Conservation (phyloP, 2,888 invertebrate genomes). For the Megamerina dolium region DNA sequence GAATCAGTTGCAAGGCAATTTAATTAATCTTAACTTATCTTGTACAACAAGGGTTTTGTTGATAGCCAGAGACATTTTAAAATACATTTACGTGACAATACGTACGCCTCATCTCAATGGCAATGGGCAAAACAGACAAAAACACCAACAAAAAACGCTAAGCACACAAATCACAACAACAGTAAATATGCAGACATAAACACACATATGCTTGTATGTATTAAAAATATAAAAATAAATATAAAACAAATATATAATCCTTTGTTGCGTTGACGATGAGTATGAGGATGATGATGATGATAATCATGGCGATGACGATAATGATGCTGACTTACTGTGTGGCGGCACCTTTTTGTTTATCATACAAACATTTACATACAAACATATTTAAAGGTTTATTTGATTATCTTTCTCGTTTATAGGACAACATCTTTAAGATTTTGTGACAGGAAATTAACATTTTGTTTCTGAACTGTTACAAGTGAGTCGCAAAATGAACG, state of each 20-base stretch:
- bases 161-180: not conserved
- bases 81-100: constrained; percentile 12
- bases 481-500: no score
- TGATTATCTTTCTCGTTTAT: constrained; percentile 16
- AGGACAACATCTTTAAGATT: constrained; percentile 16
- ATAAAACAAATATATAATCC: constrained; percentile 1
- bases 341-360: not conserved
- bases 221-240: not conserved
- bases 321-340: no score
- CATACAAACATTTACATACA: not conserved
- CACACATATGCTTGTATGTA: not conserved
- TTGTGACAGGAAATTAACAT: constrained; percentile 9
- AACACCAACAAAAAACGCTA: not conserved
- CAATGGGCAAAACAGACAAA: not conserved
- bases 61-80: constrained; percentile 1
- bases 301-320: no score
- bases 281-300: no score
- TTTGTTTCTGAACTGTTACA: constrained; percentile 7
- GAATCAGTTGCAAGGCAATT: no score
- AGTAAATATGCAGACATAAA: not conserved
- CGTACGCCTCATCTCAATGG: not conserved
- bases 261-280: constrained; percentile 4
- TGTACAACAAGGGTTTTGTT: constrained; percentile 16
- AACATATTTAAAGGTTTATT: constrained; percentile 10
- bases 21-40: constrained; percentile 18